Percentiles rank a stretch among this genome's conserved stretches.
These are phyloP conservation scores for Stenoptilia bipunctidactyla DNA, from an alignment of 2,888 invertebrate species.

Conservation along the genomic window DNA sequence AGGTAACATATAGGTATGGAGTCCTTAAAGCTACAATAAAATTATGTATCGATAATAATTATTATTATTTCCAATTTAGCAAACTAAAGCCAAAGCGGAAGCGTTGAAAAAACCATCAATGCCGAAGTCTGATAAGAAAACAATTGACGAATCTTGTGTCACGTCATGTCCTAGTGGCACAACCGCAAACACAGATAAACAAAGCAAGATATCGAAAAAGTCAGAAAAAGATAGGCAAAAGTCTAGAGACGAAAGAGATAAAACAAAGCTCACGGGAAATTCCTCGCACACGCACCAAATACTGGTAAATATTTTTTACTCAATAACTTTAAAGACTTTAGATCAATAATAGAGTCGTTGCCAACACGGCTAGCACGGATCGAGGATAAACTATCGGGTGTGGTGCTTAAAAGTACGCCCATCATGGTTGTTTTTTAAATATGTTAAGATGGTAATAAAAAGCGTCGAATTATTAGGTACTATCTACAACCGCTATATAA, in stretches of 20 bases:
- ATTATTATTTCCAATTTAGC: constrained; percentile 21
- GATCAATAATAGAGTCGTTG: no score
- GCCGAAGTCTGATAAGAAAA: constrained; percentile 46
- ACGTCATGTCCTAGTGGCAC: constrained; percentile 19
- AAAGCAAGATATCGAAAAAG: constrained; percentile 25
- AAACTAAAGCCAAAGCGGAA: constrained; percentile 71
- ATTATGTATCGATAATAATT: no score
- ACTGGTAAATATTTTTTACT: not conserved
- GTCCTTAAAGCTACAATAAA: no score
- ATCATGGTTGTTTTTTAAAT: no score
- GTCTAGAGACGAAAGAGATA: constrained; percentile 25
- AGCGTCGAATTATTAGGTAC: no score
- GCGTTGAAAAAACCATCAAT: constrained; percentile 65
- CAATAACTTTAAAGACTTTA: no score
- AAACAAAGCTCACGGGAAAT: constrained; percentile 16
- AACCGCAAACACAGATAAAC: constrained; percentile 25
- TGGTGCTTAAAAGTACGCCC: no score
- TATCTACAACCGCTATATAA: no score
- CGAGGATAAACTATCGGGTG: no score
- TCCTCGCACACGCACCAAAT: constrained; percentile 2
- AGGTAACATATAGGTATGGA: no score
- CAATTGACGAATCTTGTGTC: constrained; percentile 28
- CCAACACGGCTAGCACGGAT: no score
- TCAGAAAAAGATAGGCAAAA: constrained; percentile 14
- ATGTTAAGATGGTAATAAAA: no score